These are phyloP conservation scores for Enteromius thamalakanensis DNA, from an alignment of 2,797 vertebrate species.

Conservation along the genomic window DNA sequence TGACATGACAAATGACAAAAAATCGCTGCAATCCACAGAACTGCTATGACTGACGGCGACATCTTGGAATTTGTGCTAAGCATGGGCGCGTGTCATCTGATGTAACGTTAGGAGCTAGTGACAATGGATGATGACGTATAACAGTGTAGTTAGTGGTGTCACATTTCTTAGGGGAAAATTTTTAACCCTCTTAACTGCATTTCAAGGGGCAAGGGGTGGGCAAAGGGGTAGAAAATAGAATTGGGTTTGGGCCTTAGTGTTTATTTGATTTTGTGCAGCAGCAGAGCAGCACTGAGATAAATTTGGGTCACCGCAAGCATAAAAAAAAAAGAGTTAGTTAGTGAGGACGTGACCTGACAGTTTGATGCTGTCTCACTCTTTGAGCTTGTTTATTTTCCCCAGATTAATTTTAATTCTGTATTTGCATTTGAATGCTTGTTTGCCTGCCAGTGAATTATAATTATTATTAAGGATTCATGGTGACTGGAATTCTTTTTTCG, in stretches of 20 bases:
- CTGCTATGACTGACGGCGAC: too few relatives aligned
- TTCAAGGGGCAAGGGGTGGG: too few relatives aligned
- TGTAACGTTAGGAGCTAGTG: too few relatives aligned
- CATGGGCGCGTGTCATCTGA: too few relatives aligned
- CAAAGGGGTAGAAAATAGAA: too few relatives aligned
- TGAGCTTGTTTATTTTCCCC: slow-evolving; percentile 48
- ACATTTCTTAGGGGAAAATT: too few relatives aligned
- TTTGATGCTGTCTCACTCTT: slow-evolving; percentile 49
- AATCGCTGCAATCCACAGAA: too few relatives aligned
- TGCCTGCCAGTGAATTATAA: slow-evolving; percentile 27
- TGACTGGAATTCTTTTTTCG: not conserved
- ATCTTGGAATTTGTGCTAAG: too few relatives aligned
- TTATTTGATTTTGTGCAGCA: not conserved
- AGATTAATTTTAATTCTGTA: slow-evolving; percentile 63
- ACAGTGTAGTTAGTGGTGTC: too few relatives aligned
- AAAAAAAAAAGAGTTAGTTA: not conserved
- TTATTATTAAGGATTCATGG: not conserved
- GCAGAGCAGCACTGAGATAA: not conserved
- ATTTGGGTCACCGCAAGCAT: not conserved
- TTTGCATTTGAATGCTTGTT: slow-evolving; percentile 69
- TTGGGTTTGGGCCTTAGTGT: not conserved
- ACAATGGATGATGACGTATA: too few relatives aligned
- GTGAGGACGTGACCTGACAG: not conserved
- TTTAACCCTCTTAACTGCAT: too few relatives aligned
- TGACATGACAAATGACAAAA: too few relatives aligned